A percentile compares a stretch with the other conserved stretches of the same genome.
Evolutionary conservation across 2,797 vertebrate genomes (phyloP).

Genomic region (Eutrigla gurnardus): DNA sequence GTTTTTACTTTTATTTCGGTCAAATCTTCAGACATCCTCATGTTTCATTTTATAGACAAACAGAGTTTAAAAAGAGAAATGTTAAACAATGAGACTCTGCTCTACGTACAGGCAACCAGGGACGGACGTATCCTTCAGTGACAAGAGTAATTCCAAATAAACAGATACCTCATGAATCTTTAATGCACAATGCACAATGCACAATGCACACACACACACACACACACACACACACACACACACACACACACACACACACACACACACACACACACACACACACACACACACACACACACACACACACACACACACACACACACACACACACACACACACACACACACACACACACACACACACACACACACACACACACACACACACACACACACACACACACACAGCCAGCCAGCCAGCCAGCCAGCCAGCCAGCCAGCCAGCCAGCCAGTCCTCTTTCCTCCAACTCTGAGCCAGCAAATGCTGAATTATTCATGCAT

Average conservation of each 20-base stretch:
- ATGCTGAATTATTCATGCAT: constrained; percentile 80
- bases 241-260: constrained; percentile 18
- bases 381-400: not conserved
- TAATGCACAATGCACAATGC: constrained; percentile 64
- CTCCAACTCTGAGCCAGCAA: constrained; percentile 64
- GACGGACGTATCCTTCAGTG: constrained; percentile 47
- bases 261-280: constrained; percentile 12
- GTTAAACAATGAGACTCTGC: constrained; percentile 1
- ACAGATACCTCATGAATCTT: constrained; percentile 69
- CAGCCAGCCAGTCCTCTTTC: constrained; percentile 40
- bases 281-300: constrained; percentile 7
- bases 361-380: constrained; percentile 15
- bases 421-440: constrained; percentile 9
- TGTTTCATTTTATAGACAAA: not conserved
- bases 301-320: not conserved
- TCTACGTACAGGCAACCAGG: constrained; percentile 14
- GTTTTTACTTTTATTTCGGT: not conserved
- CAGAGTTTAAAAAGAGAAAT: not conserved
- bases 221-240: not conserved
- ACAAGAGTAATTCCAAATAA: constrained; percentile 66
- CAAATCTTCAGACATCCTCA: not conserved
- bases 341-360: not conserved
- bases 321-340: constrained; percentile 8
- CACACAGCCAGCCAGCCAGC: too few species aligned
- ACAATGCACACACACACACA: constrained; percentile 12